These are phyloP conservation scores for Notospermus geniculatus DNA, from an alignment of 1,140 invertebrate species.

Conservation along the genomic window DNA sequence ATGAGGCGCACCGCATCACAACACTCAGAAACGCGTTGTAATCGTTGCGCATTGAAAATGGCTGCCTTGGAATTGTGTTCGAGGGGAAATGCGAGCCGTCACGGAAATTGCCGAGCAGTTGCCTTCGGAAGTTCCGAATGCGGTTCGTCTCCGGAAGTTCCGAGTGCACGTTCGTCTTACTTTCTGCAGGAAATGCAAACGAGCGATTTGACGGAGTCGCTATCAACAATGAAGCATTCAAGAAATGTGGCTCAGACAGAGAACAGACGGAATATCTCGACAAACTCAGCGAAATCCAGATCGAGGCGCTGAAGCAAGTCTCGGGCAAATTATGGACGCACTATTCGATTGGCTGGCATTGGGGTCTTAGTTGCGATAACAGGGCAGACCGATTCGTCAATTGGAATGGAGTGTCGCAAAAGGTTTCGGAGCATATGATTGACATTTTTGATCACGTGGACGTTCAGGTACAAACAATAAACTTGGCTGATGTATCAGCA, in stretches of 20 bases:
- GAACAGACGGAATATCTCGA: slow-evolving; percentile 20
- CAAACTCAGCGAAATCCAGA: slow-evolving; percentile 19
- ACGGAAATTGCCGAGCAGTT: too few species aligned
- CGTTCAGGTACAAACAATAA: slow-evolving; percentile 36
- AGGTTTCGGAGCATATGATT: slow-evolving; percentile 28
- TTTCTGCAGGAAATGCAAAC: neutral
- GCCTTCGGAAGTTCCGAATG: too few species aligned
- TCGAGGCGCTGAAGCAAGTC: slow-evolving; percentile 22
- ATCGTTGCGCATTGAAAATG: too few species aligned
- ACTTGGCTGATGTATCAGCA: too few species aligned
- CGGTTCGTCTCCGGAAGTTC: too few species aligned
- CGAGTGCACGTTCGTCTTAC: too few species aligned
- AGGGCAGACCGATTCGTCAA: slow-evolving; percentile 15
- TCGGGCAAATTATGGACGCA: slow-evolving; percentile 26
- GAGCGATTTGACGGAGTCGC: slow-evolving; percentile 28
- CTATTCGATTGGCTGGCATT: slow-evolving; percentile 32
- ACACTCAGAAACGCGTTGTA: too few species aligned
- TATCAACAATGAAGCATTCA: slow-evolving; percentile 30
- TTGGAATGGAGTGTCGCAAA: slow-evolving; percentile 22
- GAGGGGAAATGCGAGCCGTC: too few species aligned
- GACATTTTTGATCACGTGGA: slow-evolving; percentile 34
- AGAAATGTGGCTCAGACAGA: slow-evolving; percentile 22
- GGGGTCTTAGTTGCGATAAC: slow-evolving; percentile 22
- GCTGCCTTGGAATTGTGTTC: too few species aligned
- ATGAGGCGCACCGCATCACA: too few species aligned